Conservation (phyloP, 2,797 vertebrate genomes). For the Schizopygopsis pylzovi region DNA sequence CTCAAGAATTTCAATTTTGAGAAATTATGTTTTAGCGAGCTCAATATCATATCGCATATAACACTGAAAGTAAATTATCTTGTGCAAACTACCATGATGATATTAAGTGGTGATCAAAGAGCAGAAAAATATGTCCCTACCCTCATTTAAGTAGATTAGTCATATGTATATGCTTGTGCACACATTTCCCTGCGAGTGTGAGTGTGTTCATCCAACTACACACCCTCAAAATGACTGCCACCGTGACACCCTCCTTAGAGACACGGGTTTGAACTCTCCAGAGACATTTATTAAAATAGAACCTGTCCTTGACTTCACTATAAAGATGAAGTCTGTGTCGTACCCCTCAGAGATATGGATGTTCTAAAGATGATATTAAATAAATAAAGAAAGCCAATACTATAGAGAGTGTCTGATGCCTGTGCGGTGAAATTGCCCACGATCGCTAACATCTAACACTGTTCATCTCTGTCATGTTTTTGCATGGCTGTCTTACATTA, state of each 20-base stretch:
- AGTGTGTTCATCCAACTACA: constrained; percentile 3
- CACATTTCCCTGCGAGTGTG: neutral
- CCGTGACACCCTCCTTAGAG: neutral
- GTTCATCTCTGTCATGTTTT: neutral
- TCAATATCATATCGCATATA: neutral
- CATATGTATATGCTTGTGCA: neutral
- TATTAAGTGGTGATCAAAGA: neutral
- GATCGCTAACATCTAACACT: neutral
- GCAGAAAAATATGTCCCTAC: constrained; percentile 5
- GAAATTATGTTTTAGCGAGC: constrained; percentile 8
- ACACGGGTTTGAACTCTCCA: constrained; percentile 6
- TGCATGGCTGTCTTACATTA: neutral
- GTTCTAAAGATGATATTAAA: neutral
- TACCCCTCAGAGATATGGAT: constrained; percentile 4
- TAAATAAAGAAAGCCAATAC: neutral
- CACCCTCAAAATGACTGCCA: constrained; percentile 13
- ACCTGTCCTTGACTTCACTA: constrained; percentile 22
- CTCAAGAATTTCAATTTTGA: neutral
- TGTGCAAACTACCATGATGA: constrained; percentile 8
- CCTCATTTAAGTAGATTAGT: neutral
- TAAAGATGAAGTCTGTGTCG: neutral
- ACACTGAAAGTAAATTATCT: neutral
- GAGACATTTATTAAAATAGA: constrained; percentile 28
- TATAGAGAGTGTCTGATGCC: neutral
- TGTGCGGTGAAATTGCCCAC: neutral